phyloP scores from a whole-genome alignment of 37 sponge, comb jelly and placozoan genomes.

The Axinella damicornis region DNA sequence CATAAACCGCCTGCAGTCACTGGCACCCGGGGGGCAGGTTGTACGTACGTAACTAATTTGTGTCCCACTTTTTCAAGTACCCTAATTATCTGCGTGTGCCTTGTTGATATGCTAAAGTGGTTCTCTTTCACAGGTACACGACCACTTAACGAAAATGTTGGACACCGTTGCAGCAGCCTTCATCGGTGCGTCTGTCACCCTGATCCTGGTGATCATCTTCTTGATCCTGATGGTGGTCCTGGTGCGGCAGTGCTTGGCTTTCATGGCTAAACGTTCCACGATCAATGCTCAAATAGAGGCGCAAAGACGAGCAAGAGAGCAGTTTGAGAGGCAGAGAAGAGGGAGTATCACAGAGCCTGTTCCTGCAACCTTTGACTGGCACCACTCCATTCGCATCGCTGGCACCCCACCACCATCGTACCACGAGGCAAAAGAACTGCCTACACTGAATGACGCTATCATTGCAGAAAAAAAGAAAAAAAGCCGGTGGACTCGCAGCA shows the following conservation, averaged over 20 bases:
- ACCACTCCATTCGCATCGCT: slow-evolving; percentile 75
- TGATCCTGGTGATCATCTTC: slow-evolving; percentile 76
- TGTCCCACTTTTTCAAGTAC: no score
- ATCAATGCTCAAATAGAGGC: slow-evolving; percentile 31
- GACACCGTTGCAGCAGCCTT: slow-evolving; percentile 68
- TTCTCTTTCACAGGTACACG: no score
- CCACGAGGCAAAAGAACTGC: slow-evolving; percentile 72
- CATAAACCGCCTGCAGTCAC: no score
- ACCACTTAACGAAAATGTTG: no score
- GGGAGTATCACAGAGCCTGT: slow-evolving; percentile 66
- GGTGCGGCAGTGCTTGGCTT: slow-evolving; percentile 77
- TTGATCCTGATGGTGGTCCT: slow-evolving; percentile 81
- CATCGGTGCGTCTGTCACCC: slow-evolving; percentile 85
- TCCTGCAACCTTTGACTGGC: slow-evolving; percentile 85
- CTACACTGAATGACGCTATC: slow-evolving; percentile 26
- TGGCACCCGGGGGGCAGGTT: no score
- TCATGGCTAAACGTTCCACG: slow-evolving; percentile 54
- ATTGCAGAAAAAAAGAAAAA: neutral
- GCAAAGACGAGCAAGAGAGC: slow-evolving; percentile 30
- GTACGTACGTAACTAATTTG: no score
- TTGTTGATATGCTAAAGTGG: no score
- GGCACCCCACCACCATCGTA: slow-evolving; percentile 82
- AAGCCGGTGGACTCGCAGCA: no score
- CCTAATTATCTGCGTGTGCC: no score
- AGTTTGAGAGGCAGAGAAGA: slow-evolving; percentile 37